Base-by-base conservation (phyloP, 2,797 vertebrate genomes). In the Chiroxiphia lanceolata region DNA sequence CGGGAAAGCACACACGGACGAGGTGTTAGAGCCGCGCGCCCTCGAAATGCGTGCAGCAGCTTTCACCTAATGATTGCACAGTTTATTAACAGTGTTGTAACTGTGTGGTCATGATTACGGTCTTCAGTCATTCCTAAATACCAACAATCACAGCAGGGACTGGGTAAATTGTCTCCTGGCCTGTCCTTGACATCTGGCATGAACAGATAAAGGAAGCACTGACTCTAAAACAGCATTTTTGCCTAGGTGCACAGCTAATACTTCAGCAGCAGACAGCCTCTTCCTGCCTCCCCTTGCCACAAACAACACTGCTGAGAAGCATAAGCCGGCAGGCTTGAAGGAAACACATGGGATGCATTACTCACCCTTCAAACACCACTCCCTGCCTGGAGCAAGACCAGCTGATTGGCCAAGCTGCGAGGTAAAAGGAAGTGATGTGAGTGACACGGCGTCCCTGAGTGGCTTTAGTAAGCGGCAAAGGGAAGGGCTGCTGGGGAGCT, bases 271-370 rank as follows among this genome's bases (percentile, higher is more conserved):
- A 31, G 72, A 9, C 82, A 83, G 80, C 29, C 77, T 90, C 67
- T 72, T 77, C 47, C 83, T 82, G 80, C 47, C 60, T 77, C 29
- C 38, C 50, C n/a, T 82, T 59, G 54, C 80, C 92, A 88, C 59
- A 91, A 95, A 79, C 4, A 2, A 38, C 93, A 84, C 7, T 0
- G 2, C 48, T 26, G 77, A 75, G 76, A 59, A 83, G 68, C 15
- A 1, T 18, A 50, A 87, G 61, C 47, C 15, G 0, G 50, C 29
- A 6, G 61, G 59, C 65, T 64, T 11, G 21, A 51, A 44, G 70
- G 89, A 78, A 79, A 70, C 63, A 72, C 80, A 94, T 88, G 80
- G 54, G 60, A 64, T 68, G 93, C 50, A 74, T 94, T 93, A 95
- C 90, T 93, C 85, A 94, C 83, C 83, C 86, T 90, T 89, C 4